phyloP scores from a whole-genome alignment of 2,113 vertebrate genomes.

The Lonchura striata region DNA sequence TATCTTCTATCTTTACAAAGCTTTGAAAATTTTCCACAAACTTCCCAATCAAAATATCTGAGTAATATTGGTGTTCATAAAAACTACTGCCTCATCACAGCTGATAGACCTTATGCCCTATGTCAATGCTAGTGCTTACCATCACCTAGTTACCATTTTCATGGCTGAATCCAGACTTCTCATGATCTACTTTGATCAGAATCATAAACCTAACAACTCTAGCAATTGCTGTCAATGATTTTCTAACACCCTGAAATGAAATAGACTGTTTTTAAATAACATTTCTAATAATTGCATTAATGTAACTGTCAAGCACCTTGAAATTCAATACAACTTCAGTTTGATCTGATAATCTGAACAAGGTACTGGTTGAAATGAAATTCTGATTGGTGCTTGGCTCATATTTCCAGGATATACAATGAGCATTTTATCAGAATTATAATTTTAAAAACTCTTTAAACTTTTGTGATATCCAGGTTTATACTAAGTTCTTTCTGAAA shows the following conservation, averaged over 20 bases:
- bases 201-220: slow-evolving; percentile 34
- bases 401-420: not conserved
- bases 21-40: not conserved
- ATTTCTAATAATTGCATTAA: not conserved
- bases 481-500: not conserved
- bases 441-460: not conserved
- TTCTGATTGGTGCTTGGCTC: not conserved
- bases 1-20: not conserved
- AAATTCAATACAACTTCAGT: not conserved
- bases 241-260: not conserved
- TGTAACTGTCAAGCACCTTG: not conserved
- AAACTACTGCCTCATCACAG: not conserved
- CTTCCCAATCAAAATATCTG: not conserved
- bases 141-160: not conserved
- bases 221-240: slow-evolving; percentile 12
- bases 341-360: not conserved
- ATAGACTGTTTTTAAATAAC: slow-evolving; percentile 17
- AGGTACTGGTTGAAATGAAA: not conserved
- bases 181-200: slow-evolving; percentile 28
- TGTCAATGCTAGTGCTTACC: not conserved
- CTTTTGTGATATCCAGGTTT: not conserved
- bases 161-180: slow-evolving; percentile 11
- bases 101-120: not conserved
- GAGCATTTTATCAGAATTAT: not conserved
- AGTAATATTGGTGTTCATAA: not conserved